These are phyloP conservation scores for Anguilla anguilla DNA, from an alignment of 2,797 vertebrate genomes.

Conservation along the genomic window DNA sequence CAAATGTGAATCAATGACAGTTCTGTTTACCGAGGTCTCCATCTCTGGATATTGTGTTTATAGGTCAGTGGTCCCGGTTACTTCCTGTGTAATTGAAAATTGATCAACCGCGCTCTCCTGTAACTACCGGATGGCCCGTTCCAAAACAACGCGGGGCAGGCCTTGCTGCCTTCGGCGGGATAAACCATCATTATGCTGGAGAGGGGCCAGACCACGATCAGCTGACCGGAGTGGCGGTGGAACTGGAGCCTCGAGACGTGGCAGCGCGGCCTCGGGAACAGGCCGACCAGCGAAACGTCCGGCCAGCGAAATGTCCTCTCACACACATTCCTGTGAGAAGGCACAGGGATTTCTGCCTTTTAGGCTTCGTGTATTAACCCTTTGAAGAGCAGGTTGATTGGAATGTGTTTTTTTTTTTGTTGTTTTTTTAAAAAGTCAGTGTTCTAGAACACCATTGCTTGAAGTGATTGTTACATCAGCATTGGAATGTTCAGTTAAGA, in stretches of 20 bases:
- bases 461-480: too few species aligned
- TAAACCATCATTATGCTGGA: slow-evolving; percentile 50
- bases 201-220: slow-evolving; percentile 48
- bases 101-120: slow-evolving; percentile 48
- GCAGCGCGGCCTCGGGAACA: slow-evolving; percentile 38
- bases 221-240: slow-evolving; percentile 47
- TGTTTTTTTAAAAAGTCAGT: too few species aligned
- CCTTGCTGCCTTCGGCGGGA: slow-evolving; percentile 43
- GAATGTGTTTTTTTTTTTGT: too few species aligned
- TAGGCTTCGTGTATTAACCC: background rate
- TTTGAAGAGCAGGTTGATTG: too few species aligned
- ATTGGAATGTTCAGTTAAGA: too few species aligned
- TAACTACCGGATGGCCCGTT: slow-evolving; percentile 46
- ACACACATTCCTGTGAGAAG: background rate
- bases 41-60: slow-evolving; percentile 50
- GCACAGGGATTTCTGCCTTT: background rate
- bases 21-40: slow-evolving; percentile 40
- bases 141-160: slow-evolving; percentile 41
- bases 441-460: too few species aligned
- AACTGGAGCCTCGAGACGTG: slow-evolving; percentile 54
- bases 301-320: slow-evolving; percentile 28
- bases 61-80: slow-evolving; percentile 46
- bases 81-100: slow-evolving; percentile 63
- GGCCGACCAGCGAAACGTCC: slow-evolving; percentile 28
- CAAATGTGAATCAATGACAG: too few species aligned